Evolutionary conservation across 2,113 vertebrate genomes (phyloP).

Genomic region (Podilymbus podiceps): DNA sequence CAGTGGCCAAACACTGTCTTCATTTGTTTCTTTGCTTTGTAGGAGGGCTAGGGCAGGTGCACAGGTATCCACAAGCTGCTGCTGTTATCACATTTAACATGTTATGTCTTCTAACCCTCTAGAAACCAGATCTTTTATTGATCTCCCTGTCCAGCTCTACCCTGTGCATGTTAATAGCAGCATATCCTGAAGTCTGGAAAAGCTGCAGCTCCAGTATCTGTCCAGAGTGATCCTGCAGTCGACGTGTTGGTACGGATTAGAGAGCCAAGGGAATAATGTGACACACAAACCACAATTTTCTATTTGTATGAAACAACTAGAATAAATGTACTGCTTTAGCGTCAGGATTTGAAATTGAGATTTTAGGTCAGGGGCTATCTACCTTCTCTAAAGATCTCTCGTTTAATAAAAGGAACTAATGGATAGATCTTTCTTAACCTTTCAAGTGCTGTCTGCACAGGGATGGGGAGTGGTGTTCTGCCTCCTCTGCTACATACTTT

Average conservation of each 20-base stretch:
- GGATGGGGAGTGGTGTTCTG: not conserved
- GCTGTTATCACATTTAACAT: not conserved
- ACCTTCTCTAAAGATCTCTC: not conserved
- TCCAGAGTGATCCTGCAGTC: not conserved
- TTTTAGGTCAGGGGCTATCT: not conserved
- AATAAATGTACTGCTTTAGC: not conserved
- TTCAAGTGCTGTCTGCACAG: not conserved
- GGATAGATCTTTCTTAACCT: not conserved
- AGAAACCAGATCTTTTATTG: not conserved
- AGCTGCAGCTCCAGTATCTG: not conserved
- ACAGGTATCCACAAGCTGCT: not conserved
- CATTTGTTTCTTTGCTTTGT: not conserved
- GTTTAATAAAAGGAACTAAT: not conserved
- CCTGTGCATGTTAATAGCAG: not conserved
- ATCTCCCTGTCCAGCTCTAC: not conserved
- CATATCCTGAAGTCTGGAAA: not conserved
- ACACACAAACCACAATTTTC: not conserved
- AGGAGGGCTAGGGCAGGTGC: not conserved
- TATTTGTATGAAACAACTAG: not conserved
- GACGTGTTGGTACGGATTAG: not conserved
- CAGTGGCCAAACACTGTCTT: not conserved
- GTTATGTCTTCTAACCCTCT: not conserved
- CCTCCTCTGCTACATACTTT: not conserved
- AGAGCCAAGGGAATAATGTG: not conserved
- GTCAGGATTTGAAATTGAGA: not conserved